These are phyloP conservation scores for Axis porcinus DNA, from an alignment of 2,113 vertebrate genomes.

Conservation along the genomic window DNA sequence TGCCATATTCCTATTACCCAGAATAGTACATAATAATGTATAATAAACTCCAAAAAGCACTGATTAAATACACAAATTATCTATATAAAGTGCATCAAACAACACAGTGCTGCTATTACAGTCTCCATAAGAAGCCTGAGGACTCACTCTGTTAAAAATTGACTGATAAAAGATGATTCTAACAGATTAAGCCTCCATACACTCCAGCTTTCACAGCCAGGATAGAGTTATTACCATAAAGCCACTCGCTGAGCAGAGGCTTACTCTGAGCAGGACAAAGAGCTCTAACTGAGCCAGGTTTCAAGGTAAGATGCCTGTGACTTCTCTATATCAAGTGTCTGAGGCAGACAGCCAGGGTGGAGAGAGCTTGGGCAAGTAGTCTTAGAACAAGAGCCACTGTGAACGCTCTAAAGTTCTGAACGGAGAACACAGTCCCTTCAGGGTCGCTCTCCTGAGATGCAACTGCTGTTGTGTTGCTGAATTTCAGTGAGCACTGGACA, in stretches of 20 bases:
- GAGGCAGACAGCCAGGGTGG: neutral
- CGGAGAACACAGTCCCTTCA: neutral
- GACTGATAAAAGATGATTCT: neutral
- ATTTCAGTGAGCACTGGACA: neutral
- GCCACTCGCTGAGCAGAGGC: neutral
- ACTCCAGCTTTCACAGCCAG: neutral
- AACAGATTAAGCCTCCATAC: neutral
- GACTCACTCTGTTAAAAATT: neutral
- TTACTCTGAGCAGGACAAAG: neutral
- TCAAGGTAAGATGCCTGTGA: neutral
- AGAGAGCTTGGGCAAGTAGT: neutral
- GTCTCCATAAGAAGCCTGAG: neutral
- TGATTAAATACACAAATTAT: neutral
- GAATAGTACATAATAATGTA: neutral
- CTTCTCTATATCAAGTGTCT: neutral
- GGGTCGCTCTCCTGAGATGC: neutral
- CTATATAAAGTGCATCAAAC: neutral
- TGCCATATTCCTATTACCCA: neutral
- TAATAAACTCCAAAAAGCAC: neutral
- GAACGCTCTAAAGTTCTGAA: neutral
- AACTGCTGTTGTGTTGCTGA: neutral
- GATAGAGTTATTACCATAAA: neutral
- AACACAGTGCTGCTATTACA: neutral
- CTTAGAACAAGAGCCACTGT: neutral
- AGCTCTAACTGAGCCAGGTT: neutral